Conservation (phyloP, 2,797 vertebrate species). For the Megalops cyprinoides region DNA sequence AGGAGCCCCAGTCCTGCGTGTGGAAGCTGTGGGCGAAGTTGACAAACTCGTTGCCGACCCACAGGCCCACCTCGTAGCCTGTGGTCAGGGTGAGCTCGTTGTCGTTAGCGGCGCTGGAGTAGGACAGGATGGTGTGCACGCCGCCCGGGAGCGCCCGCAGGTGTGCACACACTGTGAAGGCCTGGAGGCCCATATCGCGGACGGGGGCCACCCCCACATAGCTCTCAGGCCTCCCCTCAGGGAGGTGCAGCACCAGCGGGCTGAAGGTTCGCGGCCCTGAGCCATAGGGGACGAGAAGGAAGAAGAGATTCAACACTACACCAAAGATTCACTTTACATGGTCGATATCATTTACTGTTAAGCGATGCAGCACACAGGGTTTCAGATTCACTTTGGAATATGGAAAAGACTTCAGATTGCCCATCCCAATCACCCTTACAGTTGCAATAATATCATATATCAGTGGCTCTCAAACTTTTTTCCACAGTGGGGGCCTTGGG, state of each 20-base stretch:
- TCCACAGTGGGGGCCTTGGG: no score
- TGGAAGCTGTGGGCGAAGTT: slow-evolving; percentile 70
- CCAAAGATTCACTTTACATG: neutral
- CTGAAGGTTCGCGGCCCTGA: slow-evolving; percentile 59
- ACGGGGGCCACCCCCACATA: slow-evolving; percentile 67
- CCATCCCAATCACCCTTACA: no score
- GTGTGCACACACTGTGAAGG: slow-evolving; percentile 81
- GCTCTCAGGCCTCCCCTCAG: slow-evolving; percentile 63
- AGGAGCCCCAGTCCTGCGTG: slow-evolving; percentile 74
- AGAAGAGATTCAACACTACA: neutral
- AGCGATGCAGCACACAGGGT: neutral
- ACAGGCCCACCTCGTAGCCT: slow-evolving; percentile 68
- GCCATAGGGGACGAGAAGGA: slow-evolving; percentile 24
- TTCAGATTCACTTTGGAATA: no score
- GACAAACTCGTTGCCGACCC: slow-evolving; percentile 75
- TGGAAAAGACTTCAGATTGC: no score
- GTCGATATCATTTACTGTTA: no score
- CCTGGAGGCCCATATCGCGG: slow-evolving; percentile 62
- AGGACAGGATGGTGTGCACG: slow-evolving; percentile 77
- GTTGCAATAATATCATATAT: no score
- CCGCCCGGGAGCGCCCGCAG: slow-evolving; percentile 49
- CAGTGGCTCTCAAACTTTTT: no score
- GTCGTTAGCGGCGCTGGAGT: slow-evolving; percentile 67
- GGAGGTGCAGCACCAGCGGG: slow-evolving; percentile 80
- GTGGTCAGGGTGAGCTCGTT: slow-evolving; percentile 77